Conservation (phyloP, 1,140 invertebrate genomes). For the Charaxes varanes region DNA sequence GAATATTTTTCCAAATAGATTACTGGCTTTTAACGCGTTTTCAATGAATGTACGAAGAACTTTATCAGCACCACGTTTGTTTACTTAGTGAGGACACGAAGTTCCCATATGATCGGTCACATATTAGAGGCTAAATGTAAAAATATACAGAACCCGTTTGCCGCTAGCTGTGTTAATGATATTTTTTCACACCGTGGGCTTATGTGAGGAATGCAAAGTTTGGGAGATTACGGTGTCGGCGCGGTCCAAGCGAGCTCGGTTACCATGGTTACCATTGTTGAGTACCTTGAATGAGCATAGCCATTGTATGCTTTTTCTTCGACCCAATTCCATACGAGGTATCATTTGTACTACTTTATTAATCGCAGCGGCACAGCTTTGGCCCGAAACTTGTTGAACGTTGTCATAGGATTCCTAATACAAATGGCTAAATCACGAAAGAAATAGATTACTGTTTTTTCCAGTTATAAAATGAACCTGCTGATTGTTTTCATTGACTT, state of each 20-base stretch:
- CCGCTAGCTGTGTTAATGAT: slow-evolving; percentile 18
- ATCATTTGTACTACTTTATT: slow-evolving; percentile 17
- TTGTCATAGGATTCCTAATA: too few relatives aligned
- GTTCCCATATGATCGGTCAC: too few relatives aligned
- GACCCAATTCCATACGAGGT: slow-evolving; percentile 12
- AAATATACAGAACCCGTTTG: slow-evolving; percentile 18
- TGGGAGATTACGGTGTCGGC: slow-evolving; percentile 44
- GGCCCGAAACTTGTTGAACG: too few relatives aligned
- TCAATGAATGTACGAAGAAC: too few relatives aligned
- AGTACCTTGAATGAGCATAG: slow-evolving; percentile 8
- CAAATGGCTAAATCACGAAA: too few relatives aligned
- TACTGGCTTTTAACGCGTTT: background rate
- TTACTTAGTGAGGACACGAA: too few relatives aligned
- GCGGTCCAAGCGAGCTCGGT: slow-evolving; percentile 23
- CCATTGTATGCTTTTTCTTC: slow-evolving; percentile 12
- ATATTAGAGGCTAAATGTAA: too few relatives aligned
- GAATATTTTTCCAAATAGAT: too few relatives aligned
- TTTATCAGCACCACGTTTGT: too few relatives aligned
- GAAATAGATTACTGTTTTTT: too few relatives aligned
- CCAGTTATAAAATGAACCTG: too few relatives aligned
- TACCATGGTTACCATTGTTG: slow-evolving; percentile 30
- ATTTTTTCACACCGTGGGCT: slow-evolving; percentile 33
- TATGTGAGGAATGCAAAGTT: slow-evolving; percentile 59
- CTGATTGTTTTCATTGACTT: too few relatives aligned
- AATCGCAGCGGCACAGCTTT: slow-evolving; percentile 3